Evolutionary conservation across 2,888 invertebrate species (phyloP).

Genomic region (Schrankia costaestrigalis): DNA sequence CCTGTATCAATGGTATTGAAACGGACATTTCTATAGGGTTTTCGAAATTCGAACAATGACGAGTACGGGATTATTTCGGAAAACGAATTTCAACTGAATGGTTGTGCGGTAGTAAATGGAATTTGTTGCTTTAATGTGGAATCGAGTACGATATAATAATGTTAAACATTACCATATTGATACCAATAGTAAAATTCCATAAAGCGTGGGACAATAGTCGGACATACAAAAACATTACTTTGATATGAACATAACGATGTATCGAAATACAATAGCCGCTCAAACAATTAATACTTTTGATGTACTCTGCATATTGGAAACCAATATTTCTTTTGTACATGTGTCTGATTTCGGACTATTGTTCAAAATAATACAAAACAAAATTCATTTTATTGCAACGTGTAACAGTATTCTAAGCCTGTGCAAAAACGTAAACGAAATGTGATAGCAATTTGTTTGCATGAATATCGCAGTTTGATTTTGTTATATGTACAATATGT

Average conservation of each 20-base stretch:
- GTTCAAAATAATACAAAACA: no score
- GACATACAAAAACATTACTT: slow-evolving; percentile 19
- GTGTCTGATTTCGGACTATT: no score
- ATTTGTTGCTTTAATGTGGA: slow-evolving; percentile 25
- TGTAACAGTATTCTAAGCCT: no score
- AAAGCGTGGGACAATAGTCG: slow-evolving; percentile 17
- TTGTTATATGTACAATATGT: no score
- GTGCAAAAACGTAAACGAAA: no score
- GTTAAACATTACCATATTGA: slow-evolving; percentile 18
- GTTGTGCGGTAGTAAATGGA: slow-evolving; percentile 21
- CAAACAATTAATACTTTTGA: slow-evolving; percentile 14
- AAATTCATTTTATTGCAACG: no score
- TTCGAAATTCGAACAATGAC: slow-evolving; percentile 23
- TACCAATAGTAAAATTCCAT: slow-evolving; percentile 13
- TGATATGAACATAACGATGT: slow-evolving; percentile 14
- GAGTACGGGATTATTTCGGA: slow-evolving; percentile 29
- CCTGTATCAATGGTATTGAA: slow-evolving; percentile 19
- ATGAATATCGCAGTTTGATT: no score
- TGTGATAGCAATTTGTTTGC: no score
- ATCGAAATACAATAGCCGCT: slow-evolving; percentile 18
- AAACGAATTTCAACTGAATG: slow-evolving; percentile 21
- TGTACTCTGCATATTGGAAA: no score
- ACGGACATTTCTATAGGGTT: slow-evolving; percentile 19
- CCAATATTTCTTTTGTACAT: no score
- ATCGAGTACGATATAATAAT: slow-evolving; percentile 24